Base-by-base conservation (phyloP, 2,797 vertebrate species). In the Acropternis orthonyx region DNA sequence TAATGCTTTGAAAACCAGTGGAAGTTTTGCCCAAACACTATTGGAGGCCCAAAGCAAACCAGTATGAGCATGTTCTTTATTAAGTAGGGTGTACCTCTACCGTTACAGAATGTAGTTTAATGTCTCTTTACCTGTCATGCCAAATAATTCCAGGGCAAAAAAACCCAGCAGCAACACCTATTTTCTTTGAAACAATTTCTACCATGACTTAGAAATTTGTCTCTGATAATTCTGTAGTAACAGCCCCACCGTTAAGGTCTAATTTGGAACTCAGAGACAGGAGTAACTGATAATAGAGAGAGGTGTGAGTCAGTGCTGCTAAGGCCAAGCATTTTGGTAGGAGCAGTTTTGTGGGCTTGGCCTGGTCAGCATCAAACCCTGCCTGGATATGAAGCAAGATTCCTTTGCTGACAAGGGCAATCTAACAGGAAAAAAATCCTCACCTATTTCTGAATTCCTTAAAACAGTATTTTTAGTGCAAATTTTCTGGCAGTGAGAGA, bases 41-140 rank as follows among this genome's bases (percentile, higher is more conserved):
- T 1, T 23, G 16, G 28, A 72, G 5, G 14, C 10, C 28, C 21
- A 69, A 84, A 88, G 22, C 23, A 86, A 91, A 82, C 27, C 12
- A 2, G 12, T 28, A 44, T 19, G 44, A 83, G n/a, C 0, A 0
- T 8, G 10, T 0, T 14, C 85, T 81, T 86, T 56, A 85, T 32
- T 13, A 23, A 46, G 21, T 7, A 46, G 14, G 26, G 58, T 23
- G 21, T 34, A 52, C n/a, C 11, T 90, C 21, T 16, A 13, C 12
- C 6, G 2, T 34, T n/a, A 78, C 32, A 73, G 54, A 87, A 65
- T 23, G 19, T 14, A 49, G 28, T 39, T 82, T 34, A 63, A 9
- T 82, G 66, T 55, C 82, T 92, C 73, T 74, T 78, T 72, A 77
- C 22, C 16, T 14, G 10, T 34, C 46, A 48, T 9, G 6, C 5